These are phyloP conservation scores for Etia nguti DNA, from an alignment of 2,113 vertebrate species.

Conservation along the genomic window DNA sequence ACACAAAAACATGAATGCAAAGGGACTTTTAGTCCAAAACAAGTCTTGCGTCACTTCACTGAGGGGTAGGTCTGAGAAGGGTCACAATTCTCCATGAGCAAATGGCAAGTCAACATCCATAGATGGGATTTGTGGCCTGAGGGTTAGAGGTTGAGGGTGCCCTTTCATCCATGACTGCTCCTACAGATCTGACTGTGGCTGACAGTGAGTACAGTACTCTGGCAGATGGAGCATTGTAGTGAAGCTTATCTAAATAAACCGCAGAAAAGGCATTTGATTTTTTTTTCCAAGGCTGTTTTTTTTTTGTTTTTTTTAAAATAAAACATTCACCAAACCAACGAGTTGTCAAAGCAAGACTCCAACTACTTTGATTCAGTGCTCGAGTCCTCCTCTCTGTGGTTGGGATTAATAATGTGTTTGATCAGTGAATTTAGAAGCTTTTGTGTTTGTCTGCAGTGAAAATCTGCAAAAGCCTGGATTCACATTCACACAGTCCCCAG, in stretches of 20 bases:
- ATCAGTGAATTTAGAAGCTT: not conserved
- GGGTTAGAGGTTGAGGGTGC: not conserved
- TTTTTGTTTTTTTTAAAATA: not conserved
- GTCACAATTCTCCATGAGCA: not conserved
- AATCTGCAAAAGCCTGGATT: not conserved
- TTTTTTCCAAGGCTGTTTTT: not conserved
- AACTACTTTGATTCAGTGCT: not conserved
- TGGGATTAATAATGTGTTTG: not conserved
- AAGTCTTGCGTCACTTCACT: not conserved
- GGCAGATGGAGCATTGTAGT: not conserved
- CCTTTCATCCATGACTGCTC: not conserved
- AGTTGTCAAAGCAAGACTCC: not conserved
- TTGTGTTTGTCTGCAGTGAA: not conserved
- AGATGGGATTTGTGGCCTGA: not conserved
- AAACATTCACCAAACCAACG: not conserved
- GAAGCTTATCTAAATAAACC: not conserved
- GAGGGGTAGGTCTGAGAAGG: not conserved
- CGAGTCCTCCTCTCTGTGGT: not conserved
- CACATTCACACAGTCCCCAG: not conserved
- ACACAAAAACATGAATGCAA: not conserved
- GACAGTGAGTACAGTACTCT: not conserved
- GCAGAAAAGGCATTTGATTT: not conserved
- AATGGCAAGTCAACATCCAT: not conserved
- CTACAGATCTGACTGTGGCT: not conserved
- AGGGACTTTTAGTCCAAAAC: not conserved